Conservation (phyloP, 2,888 invertebrate species). For the Drosophila mulleri region DNA sequence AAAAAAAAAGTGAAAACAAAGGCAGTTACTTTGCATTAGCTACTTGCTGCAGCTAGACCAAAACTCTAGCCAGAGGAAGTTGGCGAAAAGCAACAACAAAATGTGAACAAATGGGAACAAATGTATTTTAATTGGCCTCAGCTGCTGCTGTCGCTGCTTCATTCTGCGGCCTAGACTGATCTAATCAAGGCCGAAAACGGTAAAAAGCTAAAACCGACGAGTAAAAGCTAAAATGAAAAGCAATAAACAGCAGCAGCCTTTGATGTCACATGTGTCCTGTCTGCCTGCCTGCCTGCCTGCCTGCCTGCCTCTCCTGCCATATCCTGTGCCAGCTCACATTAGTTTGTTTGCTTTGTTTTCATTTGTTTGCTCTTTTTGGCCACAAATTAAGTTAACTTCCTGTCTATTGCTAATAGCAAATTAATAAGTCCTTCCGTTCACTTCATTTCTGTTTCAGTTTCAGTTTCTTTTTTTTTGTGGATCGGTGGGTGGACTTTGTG, state of each 20-base stretch:
- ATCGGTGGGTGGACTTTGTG: constrained; percentile 18
- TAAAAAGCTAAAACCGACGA: constrained; percentile 16
- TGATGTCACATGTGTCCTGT: constrained; percentile 56
- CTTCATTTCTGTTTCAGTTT: constrained; percentile 54
- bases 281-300: constrained; percentile 8
- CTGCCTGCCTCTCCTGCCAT: constrained; percentile 10
- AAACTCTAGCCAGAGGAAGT: constrained; percentile 51
- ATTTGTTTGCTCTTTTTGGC: constrained; percentile 31
- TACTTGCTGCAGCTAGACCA: constrained; percentile 34
- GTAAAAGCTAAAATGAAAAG: constrained; percentile 22
- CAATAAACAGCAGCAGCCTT: constrained; percentile 36
- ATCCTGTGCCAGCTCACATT: constrained; percentile 44
- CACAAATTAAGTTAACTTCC: constrained; percentile 84
- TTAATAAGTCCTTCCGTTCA: constrained; percentile 83
- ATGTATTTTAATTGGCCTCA: constrained; percentile 71
- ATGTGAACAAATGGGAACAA: neutral
- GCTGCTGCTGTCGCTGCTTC: constrained; percentile 17
- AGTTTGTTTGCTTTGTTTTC: constrained; percentile 21
- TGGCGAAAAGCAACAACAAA: constrained; percentile 43
- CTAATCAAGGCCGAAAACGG: constrained; percentile 59
- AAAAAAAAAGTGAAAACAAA: constrained; percentile 55
- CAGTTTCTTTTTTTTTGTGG: constrained; percentile 19
- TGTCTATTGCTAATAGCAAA: constrained; percentile 83
- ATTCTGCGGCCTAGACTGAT: constrained; percentile 43
- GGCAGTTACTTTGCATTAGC: constrained; percentile 52